A percentile compares a stretch with the other conserved stretches of the same genome.
phyloP scores from a whole-genome alignment of 2,113 vertebrate genomes.

The Rhinoderma darwinii region DNA sequence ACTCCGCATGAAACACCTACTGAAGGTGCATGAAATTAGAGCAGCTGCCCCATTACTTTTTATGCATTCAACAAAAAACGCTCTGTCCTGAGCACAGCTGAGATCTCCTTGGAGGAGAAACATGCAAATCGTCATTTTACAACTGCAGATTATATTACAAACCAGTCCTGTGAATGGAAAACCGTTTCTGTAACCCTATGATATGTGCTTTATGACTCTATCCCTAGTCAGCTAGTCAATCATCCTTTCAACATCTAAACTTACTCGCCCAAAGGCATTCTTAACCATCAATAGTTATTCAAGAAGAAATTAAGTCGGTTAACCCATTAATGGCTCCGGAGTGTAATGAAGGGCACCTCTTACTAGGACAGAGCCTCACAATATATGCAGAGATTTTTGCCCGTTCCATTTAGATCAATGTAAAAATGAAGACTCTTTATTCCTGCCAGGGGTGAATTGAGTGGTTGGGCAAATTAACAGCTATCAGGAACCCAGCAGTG shows the following conservation, averaged over 20 bases:
- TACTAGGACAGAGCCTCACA: not conserved
- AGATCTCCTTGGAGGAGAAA: slow-evolving; percentile 33
- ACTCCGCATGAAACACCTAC: slow-evolving; percentile 54
- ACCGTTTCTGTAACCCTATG: slow-evolving; percentile 39
- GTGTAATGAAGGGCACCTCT: not conserved
- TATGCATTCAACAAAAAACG: slow-evolving; percentile 38
- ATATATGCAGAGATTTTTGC: not conserved
- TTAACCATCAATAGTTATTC: slow-evolving; percentile 29
- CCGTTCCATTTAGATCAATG: not conserved
- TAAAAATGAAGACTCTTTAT: too few relatives aligned
- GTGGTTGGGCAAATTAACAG: too few relatives aligned
- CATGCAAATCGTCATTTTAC: slow-evolving; percentile 46
- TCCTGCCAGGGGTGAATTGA: too few relatives aligned
- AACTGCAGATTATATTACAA: slow-evolving; percentile 44
- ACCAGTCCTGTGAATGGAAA: slow-evolving; percentile 43
- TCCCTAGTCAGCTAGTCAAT: slow-evolving; percentile 40
- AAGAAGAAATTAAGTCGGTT: slow-evolving; percentile 44
- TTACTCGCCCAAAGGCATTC: slow-evolving; percentile 34
- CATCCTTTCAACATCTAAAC: slow-evolving; percentile 36
- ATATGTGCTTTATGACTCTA: not conserved
- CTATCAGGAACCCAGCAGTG: too few relatives aligned
- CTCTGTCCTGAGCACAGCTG: slow-evolving; percentile 45
- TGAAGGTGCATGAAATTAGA: slow-evolving; percentile 47
- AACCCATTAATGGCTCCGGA: slow-evolving; percentile 3
- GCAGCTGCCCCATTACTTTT: slow-evolving; percentile 23